Evolutionary conservation across 2,113 vertebrate species (phyloP).

Genomic region (Setophaga petechia): DNA sequence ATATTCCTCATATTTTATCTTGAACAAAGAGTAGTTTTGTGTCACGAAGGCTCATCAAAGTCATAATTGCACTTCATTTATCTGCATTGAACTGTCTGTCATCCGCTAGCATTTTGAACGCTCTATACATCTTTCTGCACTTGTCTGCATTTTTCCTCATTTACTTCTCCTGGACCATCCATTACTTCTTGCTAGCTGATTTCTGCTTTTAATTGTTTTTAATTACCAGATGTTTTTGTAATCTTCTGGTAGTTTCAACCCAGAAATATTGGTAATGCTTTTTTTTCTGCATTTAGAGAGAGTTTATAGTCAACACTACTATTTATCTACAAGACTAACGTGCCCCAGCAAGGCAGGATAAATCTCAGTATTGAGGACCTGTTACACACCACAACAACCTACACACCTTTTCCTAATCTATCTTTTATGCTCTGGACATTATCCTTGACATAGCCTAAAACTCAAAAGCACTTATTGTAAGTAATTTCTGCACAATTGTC

Average conservation of each 20-base stretch:
- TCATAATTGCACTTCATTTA: conserved; percentile 67
- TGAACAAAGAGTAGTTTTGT: conserved; percentile 53
- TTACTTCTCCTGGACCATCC: background rate
- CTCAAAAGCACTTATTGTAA: background rate
- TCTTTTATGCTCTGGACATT: background rate
- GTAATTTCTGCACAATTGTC: background rate
- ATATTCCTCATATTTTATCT: conserved; percentile 56
- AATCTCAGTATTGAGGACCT: background rate
- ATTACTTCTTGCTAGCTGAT: background rate
- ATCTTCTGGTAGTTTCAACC: background rate
- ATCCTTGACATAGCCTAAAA: background rate
- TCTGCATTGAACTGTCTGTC: conserved; percentile 65
- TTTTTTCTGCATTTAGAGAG: conserved; percentile 5
- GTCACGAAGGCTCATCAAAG: conserved; percentile 56
- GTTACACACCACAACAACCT: background rate
- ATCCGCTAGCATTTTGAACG: conserved; percentile 28
- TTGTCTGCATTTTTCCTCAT: conserved; percentile 18
- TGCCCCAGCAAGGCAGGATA: background rate
- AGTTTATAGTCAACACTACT: background rate
- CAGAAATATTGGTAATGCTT: background rate
- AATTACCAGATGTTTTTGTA: background rate
- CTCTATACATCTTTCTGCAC: background rate
- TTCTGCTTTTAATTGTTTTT: conserved; percentile 29
- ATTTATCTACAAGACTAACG: background rate
- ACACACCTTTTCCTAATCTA: background rate